phyloP scores from a whole-genome alignment of 2,888 invertebrate species.

The Zaprionus obscuricornis region DNA sequence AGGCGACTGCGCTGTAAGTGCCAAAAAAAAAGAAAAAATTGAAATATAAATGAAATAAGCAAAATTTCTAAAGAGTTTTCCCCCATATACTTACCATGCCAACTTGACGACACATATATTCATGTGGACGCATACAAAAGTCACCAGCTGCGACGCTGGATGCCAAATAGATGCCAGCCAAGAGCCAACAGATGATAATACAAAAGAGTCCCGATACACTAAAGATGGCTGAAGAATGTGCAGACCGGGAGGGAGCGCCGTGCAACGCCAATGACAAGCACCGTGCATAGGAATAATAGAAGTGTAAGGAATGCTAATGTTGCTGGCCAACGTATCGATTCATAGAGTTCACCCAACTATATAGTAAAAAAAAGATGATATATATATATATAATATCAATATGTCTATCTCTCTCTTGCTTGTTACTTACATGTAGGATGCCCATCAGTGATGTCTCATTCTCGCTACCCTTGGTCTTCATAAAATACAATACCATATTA shows the following conservation, averaged over 20 bases:
- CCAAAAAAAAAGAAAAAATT: conserved; percentile 5
- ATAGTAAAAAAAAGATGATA: background rate
- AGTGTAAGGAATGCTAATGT: conserved; percentile 83
- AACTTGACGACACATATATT: conserved; percentile 83
- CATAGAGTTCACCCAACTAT: conserved; percentile 82
- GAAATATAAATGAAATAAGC: background rate
- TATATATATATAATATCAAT: background rate
- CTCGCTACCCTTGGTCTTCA: conserved; percentile 82
- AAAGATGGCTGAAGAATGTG: conserved; percentile 93
- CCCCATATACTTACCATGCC: conserved; percentile 79
- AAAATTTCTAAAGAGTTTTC: background rate
- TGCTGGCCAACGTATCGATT: conserved; percentile 84
- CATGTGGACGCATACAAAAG: conserved; percentile 92
- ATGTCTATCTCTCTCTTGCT: background rate
- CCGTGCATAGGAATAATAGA: conserved; percentile 81
- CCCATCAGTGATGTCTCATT: conserved; percentile 83
- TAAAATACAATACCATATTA: conserved; percentile 83
- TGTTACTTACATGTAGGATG: conserved; percentile 78
- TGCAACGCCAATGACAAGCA: conserved; percentile 83
- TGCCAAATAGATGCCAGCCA: conserved; percentile 93
- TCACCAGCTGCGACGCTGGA: conserved; percentile 93
- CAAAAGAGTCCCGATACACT: conserved; percentile 90
- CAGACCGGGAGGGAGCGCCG: conserved; percentile 90
- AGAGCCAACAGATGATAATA: conserved; percentile 89
- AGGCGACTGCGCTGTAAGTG: conserved; percentile 81